Percentiles rank a stretch among this genome's conserved stretches.
phyloP scores from a whole-genome alignment of 2,113 vertebrate genomes.

The Theristicus caerulescens region DNA sequence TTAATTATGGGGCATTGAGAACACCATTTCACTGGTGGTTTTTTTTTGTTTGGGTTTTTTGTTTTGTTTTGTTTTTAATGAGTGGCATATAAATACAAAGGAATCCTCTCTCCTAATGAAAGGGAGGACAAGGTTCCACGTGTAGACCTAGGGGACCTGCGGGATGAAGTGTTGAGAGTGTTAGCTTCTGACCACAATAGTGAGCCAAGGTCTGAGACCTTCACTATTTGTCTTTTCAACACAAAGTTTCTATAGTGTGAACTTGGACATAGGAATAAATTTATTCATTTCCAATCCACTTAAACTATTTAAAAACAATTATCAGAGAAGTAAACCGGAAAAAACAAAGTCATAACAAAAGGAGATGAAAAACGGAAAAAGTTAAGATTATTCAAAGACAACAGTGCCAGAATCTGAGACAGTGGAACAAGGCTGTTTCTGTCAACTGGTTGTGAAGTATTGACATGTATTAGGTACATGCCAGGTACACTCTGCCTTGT shows the following conservation, averaged over 20 bases:
- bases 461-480: accelerated
- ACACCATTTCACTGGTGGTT: not conserved
- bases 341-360: not conserved
- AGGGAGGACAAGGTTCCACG: not conserved
- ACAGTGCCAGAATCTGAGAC: not conserved
- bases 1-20: accelerated
- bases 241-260: not conserved
- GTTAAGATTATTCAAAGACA: not conserved
- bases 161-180: not conserved
- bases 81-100: not conserved
- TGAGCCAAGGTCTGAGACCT: not conserved
- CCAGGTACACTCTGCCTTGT: not conserved
- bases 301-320: not conserved
- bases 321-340: not conserved
- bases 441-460: not conserved
- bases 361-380: not conserved
- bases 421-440: not conserved
- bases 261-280: not conserved
- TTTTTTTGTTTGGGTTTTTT: too few species aligned
- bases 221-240: not conserved
- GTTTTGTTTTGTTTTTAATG: not conserved
- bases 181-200: not conserved
- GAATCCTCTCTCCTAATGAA: not conserved
- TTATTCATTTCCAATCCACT: not conserved
- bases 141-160: not conserved